Percentiles rank a stretch among this genome's conserved stretches.
Evolutionary conservation across 1,140 invertebrate genomes (phyloP).

Genomic region (Lepidurus couesii): DNA sequence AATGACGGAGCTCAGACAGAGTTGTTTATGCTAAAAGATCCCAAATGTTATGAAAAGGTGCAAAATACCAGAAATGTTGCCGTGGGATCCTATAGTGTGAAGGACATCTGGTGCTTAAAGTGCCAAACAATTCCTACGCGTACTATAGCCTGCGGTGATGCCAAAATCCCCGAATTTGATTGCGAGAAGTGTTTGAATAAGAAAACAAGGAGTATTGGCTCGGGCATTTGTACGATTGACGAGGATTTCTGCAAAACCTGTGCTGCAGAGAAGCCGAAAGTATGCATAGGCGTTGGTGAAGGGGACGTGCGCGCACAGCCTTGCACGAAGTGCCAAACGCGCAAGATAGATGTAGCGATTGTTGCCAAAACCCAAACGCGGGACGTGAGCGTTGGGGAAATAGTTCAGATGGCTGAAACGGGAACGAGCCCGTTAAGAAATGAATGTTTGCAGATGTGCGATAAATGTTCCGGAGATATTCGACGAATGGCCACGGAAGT

Average conservation of each 20-base stretch:
- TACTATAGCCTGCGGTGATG: constrained; percentile 48
- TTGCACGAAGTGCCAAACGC: constrained; percentile 30
- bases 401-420: constrained; percentile 38
- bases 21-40: neutral
- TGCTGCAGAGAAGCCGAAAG: constrained; percentile 38
- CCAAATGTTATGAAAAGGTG: neutral
- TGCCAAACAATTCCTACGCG: constrained; percentile 38
- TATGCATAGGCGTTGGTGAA: constrained; percentile 43
- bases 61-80: neutral
- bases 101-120: constrained; percentile 11
- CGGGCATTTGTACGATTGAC: constrained; percentile 40
- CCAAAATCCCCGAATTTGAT: constrained; percentile 45
- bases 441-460: constrained; percentile 53
- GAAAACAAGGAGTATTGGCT: constrained; percentile 45
- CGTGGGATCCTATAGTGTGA: neutral
- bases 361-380: constrained; percentile 4
- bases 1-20: neutral
- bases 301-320: constrained; percentile 37
- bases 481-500: constrained; percentile 51
- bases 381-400: constrained; percentile 39
- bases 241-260: constrained; percentile 36
- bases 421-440: constrained; percentile 44
- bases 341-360: constrained; percentile 29
- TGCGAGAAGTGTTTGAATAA: constrained; percentile 50
- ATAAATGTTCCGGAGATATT: constrained; percentile 58